Evolutionary conservation across 1,140 invertebrate species (phyloP), one percentile per base, ranked within the genome.

Genomic region (Hesperophylax magnus): DNA sequence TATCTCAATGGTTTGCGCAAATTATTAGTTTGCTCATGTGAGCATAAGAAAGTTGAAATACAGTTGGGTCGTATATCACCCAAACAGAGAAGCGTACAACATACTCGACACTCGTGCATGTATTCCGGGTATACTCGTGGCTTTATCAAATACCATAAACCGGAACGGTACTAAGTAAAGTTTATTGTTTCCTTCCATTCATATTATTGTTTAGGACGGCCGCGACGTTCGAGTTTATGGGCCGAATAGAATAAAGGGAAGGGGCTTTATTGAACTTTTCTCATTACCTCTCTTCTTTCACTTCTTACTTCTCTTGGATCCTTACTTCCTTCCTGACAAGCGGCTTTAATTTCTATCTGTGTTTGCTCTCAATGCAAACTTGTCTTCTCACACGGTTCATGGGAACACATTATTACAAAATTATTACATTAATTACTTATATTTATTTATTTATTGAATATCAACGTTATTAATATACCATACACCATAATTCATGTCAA

Each of bases 141-240:
- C 53, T 53, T 75, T 75, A 75, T 75, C 71, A 75, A 75, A 75
- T 58, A 24, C 52, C 71, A 58, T 75, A 75, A 75, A 75, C 71
- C 71, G 71, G 71, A 75, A 75, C 27, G 52, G 52, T 75, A 31
- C 52, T 27, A 58, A 77, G 74, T 71, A 77, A 77, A 81, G 80
- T 81, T 81, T 81, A 81, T 81, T 81, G 80, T 81, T 81, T 81
- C 80, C 80, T 81, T 81, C 80, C 80, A 81, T 81, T 81, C 67
- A 63, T 80, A 81, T 81, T 81, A 72, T 81, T 81, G 80, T 81
- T 81, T 81, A 81, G 80, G 80, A 77, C 75, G 80, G n/a, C n/a
- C n/a, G n/a, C n/a, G n/a, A 24, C 54, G 69, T 52, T 80, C 58
- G 76, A 80, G 69, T 80, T 80, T 80, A 65, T 63, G 54, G 58